Evolutionary conservation across 2,888 invertebrate genomes (phyloP).

Genomic region (Mesoligia furuncula): DNA sequence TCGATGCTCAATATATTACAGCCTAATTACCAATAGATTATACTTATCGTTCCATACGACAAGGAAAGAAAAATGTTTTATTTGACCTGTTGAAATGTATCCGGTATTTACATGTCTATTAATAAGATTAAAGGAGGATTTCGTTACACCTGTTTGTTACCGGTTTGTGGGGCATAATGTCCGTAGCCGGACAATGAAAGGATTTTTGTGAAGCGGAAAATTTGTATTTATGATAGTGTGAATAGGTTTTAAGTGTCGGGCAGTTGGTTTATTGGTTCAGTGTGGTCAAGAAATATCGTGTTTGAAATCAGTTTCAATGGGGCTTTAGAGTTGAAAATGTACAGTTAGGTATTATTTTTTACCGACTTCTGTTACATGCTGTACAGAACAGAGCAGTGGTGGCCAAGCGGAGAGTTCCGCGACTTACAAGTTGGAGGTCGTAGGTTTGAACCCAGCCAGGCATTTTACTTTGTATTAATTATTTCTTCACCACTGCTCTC

Average conservation of each 20-base stretch:
- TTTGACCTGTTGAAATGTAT: slow-evolving; percentile 83
- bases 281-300: slow-evolving; percentile 15
- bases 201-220: slow-evolving; percentile 56
- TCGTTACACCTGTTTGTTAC: slow-evolving; percentile 64
- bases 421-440: neutral
- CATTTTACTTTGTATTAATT: neutral
- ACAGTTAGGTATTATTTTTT: neutral
- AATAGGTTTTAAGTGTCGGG: slow-evolving; percentile 47
- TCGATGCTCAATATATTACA: slow-evolving; percentile 86
- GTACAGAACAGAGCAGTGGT: neutral
- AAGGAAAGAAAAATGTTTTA: slow-evolving; percentile 80
- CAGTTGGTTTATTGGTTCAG: slow-evolving; percentile 37
- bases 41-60: slow-evolving; percentile 81
- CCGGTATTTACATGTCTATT: slow-evolving; percentile 85
- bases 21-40: slow-evolving; percentile 88
- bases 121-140: slow-evolving; percentile 81
- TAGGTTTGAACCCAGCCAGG: neutral
- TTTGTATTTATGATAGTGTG: slow-evolving; percentile 61
- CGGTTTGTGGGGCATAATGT: slow-evolving; percentile 58
- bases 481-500: neutral
- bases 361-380: too few relatives aligned
- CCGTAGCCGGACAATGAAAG: slow-evolving; percentile 42
- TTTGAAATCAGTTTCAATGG: neutral
- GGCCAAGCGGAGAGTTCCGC: neutral
- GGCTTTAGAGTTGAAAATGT: neutral